Evolutionary conservation across 2,113 vertebrate genomes (phyloP), one percentile per base, ranked within the genome.

Genomic region (Ia io): DNA sequence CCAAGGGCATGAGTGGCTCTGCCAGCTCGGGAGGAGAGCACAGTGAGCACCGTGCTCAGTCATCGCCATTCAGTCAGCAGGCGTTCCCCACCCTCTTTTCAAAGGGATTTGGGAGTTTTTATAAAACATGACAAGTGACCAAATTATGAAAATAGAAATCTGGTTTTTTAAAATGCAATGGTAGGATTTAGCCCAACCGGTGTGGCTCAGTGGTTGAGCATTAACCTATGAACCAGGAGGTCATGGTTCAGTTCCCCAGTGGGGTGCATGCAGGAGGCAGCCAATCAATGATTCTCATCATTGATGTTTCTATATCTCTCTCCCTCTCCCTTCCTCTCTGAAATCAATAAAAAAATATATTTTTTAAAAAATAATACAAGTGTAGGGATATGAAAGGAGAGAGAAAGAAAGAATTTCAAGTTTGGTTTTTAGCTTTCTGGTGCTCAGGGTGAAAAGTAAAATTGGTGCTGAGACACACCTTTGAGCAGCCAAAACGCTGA

Each of bases 81-180:
- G 63, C 11, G 7, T 23, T 44, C 61, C 28, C 10, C 22, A 30
- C 32, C 9, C 25, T 53, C 71, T 59, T 47, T 89, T 20, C 63
- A 30, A 73, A 84, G 65, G 47, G 44, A 14, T 59, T 92, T 63
- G 17, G 47, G 61, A 92, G 28, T 67, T 80, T 93, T 73, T 85
- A 47, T 67, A 71, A 71, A 44, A 80, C 32, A 44, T 42, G 49
- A 82, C 9, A 35, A 69, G 61, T 25, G 44, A 91, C 83, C 47
- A 25, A 74, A 80, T 37, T 32, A 80, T 76, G 47, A 42, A 94
- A 35, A 37, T 23, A 67, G 53, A 80, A 47, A 59, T 42, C 14
- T 28, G 16, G 4, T 9, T 17, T 76, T 91, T 65, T 65, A 4
- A 56, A 93, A 86, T 32, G 53, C 67, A 77, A 56, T 42, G 47